Conservation (phyloP, 2,113 vertebrate species). For the Gobiocypris rarus region DNA sequence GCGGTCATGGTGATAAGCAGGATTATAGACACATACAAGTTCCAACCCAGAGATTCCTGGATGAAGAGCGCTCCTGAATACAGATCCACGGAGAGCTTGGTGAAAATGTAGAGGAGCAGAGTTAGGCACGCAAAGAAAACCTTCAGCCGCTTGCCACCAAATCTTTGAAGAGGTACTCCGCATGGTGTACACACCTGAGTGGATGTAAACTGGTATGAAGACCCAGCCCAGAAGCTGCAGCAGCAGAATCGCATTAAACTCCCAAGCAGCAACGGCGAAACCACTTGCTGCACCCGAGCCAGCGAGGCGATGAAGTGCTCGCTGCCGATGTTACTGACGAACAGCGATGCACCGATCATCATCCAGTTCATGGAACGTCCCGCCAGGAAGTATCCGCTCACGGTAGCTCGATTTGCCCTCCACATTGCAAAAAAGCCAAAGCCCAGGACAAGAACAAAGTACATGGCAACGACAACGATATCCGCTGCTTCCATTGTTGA, state of each 20-base stretch:
- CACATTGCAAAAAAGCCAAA: conserved; percentile 98
- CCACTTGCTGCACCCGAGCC: conserved; percentile 97
- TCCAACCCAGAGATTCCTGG: conserved; percentile 97
- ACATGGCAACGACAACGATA: conserved; percentile 92
- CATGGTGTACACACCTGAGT: conserved; percentile 97
- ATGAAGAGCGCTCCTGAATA: conserved; percentile 99
- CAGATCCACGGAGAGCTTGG: conserved; percentile 96
- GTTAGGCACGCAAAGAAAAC: conserved; percentile 93
- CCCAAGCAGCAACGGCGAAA: conserved; percentile 97
- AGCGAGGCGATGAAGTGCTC: conserved; percentile 84
- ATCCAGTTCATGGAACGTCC: conserved; percentile 97
- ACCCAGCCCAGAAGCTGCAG: conserved; percentile 98
- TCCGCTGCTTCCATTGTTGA: conserved; percentile 89
- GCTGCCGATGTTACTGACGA: conserved; percentile 92
- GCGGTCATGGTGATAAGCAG: conserved; percentile 95
- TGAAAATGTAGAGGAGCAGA: conserved; percentile 95
- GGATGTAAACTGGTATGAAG: conserved; percentile 96
- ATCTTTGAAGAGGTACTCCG: conserved; percentile 96
- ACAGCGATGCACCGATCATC: conserved; percentile 93
- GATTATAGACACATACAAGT: conserved; percentile 92
- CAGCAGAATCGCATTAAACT: conserved; percentile 96
- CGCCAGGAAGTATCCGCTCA: conserved; percentile 96
- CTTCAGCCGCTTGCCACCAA: conserved; percentile 92
- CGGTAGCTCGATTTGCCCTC: conserved; percentile 93
- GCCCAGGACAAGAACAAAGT: conserved; percentile 93